Conservation (phyloP, 2,113 vertebrate species). For the Alaudala cheleensis region DNA sequence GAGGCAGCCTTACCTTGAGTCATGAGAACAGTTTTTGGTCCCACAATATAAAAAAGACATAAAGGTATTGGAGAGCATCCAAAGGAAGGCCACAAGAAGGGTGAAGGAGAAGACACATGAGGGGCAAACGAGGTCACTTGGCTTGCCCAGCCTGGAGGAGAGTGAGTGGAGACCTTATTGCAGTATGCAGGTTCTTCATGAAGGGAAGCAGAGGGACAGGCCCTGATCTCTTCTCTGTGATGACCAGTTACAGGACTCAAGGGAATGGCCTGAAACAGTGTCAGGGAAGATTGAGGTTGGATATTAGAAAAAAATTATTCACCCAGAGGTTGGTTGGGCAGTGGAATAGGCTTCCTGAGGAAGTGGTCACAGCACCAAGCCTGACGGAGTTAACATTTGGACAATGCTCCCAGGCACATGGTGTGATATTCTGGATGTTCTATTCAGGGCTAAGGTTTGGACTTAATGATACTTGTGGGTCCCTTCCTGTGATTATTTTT, state of each 20-base stretch:
- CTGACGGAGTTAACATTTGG: background rate
- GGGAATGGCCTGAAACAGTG: background rate
- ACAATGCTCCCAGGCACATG: background rate
- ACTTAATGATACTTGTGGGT: background rate
- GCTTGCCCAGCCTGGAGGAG: background rate
- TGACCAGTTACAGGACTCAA: background rate
- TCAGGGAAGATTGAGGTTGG: background rate
- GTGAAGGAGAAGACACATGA: rapidly evolving
- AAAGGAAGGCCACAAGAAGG: background rate
- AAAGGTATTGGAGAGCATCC: background rate
- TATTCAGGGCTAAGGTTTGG: background rate
- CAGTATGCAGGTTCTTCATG: background rate
- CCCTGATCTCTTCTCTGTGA: background rate
- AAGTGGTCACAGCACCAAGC: background rate
- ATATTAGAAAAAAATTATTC: background rate
- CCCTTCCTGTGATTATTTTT: background rate
- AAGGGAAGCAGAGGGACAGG: background rate
- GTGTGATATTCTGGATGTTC: background rate
- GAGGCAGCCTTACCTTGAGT: background rate
- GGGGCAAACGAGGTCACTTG: background rate
- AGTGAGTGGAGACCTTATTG: background rate
- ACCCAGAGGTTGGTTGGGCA: rapidly evolving
- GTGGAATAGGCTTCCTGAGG: background rate
- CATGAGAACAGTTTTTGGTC: background rate
- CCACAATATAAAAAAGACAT: too few species aligned